A percentile compares a stretch with the other conserved stretches of the same genome.
Conservation (phyloP, 1,140 invertebrate genomes). For the Zelostemma sp. region DNA sequence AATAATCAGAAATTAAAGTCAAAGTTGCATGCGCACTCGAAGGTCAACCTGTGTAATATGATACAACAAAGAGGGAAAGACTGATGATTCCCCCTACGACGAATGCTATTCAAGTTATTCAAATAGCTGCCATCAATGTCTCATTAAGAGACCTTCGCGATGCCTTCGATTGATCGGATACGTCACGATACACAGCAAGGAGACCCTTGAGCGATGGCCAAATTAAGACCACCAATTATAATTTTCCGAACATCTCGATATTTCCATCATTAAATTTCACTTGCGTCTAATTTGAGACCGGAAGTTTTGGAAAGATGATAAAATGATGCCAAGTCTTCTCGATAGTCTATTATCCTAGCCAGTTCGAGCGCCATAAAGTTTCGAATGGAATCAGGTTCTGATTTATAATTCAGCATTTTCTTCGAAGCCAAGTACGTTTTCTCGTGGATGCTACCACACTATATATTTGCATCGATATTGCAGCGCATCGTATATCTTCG, state of each 20-base stretch:
- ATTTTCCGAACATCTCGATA: no score
- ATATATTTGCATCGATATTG: constrained; percentile 30
- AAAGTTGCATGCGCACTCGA: constrained; percentile 1
- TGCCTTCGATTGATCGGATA: constrained; percentile 26
- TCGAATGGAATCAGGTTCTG: neutral
- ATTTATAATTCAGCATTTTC: neutral
- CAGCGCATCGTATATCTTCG: constrained; percentile 26
- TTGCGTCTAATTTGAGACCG: no score
- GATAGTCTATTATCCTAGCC: constrained; percentile 14
- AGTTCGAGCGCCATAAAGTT: neutral
- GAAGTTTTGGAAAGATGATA: no score
- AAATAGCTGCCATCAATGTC: constrained; percentile 40
- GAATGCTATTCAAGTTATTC: constrained; percentile 37
- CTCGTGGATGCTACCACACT: constrained; percentile 7
- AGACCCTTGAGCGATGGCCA: no score
- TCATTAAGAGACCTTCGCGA: constrained; percentile 38
- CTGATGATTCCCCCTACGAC: constrained; percentile 17
- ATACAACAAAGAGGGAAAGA: constrained; percentile 24
- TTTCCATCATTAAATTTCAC: no score
- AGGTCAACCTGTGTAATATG: constrained; percentile 23
- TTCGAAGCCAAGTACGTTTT: constrained; percentile 6
- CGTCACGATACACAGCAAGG: no score
- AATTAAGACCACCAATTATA: no score
- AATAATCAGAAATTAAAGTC: neutral
- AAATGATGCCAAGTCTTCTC: no score